Conservation (phyloP, 2,797 vertebrate genomes). For the Halcyon chelicuti region DNA sequence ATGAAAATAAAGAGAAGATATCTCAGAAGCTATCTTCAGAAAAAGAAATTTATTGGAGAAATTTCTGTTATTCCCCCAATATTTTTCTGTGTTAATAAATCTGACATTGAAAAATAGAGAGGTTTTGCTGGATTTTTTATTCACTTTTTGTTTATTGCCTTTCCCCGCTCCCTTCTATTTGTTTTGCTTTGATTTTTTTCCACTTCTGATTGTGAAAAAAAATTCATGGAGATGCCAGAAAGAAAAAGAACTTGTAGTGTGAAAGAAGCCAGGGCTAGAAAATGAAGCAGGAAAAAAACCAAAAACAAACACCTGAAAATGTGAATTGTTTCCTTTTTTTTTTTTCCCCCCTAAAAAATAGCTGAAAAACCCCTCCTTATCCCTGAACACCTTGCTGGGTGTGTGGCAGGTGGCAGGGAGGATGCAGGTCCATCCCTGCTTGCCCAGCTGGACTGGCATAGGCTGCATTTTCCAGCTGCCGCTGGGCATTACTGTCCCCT, state of each 20-base stretch:
- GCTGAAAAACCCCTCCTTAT: not conserved
- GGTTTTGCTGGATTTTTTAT: rapidly evolving
- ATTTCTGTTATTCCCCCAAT: not conserved
- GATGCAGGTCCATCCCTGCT: not conserved
- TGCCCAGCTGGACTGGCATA: not conserved
- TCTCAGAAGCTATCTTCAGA: not conserved
- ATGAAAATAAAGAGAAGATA: not conserved
- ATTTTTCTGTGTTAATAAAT: not conserved
- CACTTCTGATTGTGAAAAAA: not conserved
- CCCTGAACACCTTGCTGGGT: rapidly evolving
- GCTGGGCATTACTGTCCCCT: rapidly evolving
- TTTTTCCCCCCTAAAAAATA: not conserved
- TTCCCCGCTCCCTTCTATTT: not conserved
- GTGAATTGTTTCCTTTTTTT: not conserved
- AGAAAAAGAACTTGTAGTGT: not conserved
- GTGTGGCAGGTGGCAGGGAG: rapidly evolving
- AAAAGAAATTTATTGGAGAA: not conserved
- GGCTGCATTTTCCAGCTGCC: rapidly evolving
- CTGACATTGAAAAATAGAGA: not conserved
- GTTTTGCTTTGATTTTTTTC: not conserved
- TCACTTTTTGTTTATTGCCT: not conserved
- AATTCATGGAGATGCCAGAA: not conserved
- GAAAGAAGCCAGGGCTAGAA: not conserved
- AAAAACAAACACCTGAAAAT: not conserved
- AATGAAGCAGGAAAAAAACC: not conserved